These are phyloP conservation scores for Chiroxiphia lanceolata DNA, from an alignment of 2,797 vertebrate genomes.

Conservation along the genomic window DNA sequence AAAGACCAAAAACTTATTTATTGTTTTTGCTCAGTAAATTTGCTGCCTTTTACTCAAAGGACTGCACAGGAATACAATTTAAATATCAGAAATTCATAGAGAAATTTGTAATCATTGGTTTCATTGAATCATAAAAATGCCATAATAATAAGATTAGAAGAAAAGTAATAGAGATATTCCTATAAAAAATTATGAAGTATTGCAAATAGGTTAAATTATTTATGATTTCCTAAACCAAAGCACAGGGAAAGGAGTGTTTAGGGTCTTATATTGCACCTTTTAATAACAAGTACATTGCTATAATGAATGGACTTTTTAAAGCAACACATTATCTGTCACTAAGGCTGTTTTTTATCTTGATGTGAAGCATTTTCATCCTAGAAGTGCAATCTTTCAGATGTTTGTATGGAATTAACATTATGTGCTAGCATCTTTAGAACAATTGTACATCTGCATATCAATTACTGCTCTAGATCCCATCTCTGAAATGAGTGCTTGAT, in stretches of 20 bases:
- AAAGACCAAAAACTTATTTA: slow-evolving; percentile 35
- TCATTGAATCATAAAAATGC: background rate
- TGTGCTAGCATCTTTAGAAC: background rate
- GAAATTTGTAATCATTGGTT: background rate
- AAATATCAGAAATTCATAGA: background rate
- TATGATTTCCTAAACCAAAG: background rate
- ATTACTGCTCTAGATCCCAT: background rate
- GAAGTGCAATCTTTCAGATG: background rate
- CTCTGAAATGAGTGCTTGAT: background rate
- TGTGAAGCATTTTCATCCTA: background rate
- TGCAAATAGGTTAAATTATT: background rate
- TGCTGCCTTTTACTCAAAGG: background rate
- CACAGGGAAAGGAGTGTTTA: background rate
- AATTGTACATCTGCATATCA: accelerated
- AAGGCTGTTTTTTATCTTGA: background rate
- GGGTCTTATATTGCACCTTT: background rate
- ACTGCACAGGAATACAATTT: background rate
- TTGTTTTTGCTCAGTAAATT: slow-evolving; percentile 19
- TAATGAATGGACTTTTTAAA: background rate
- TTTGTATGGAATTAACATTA: background rate
- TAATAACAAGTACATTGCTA: background rate
- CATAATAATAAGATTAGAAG: background rate
- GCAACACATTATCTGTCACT: background rate
- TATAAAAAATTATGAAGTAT: background rate
- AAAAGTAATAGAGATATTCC: background rate